phyloP scores from a whole-genome alignment of 2,113 vertebrate species.

The Paracanthobrama guichenoti region DNA sequence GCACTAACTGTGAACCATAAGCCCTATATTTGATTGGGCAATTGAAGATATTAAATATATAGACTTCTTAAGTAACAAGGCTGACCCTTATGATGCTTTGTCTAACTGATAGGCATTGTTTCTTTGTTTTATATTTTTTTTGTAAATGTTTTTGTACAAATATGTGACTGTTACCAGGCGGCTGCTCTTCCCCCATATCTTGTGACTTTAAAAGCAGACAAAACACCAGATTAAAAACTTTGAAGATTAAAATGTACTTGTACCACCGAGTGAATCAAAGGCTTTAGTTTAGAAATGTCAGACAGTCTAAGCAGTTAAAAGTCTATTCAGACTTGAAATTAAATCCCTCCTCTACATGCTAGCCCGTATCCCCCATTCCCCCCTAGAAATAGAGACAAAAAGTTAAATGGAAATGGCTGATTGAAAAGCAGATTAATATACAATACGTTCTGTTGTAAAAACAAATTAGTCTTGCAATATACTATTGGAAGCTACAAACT shows the following conservation, averaged over 20 bases:
- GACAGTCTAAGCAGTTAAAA: slow-evolving; percentile 70
- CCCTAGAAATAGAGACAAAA: slow-evolving; percentile 58
- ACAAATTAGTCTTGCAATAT: neutral
- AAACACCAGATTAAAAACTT: slow-evolving; percentile 74
- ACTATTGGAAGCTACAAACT: neutral
- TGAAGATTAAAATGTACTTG: slow-evolving; percentile 75
- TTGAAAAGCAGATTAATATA: slow-evolving; percentile 36
- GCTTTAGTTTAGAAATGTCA: slow-evolving; percentile 69
- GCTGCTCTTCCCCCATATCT: slow-evolving; percentile 45
- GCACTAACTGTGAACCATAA: slow-evolving; percentile 67
- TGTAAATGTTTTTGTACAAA: slow-evolving; percentile 58
- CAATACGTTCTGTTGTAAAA: neutral
- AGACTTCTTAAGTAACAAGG: slow-evolving; percentile 51
- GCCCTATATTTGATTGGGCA: slow-evolving; percentile 58
- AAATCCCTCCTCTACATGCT: slow-evolving; percentile 63
- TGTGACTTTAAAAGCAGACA: slow-evolving; percentile 68
- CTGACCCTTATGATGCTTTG: slow-evolving; percentile 61
- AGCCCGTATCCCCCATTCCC: slow-evolving; percentile 42
- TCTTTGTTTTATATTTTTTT: slow-evolving; percentile 49
- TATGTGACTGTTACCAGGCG: slow-evolving; percentile 66
- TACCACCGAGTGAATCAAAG: slow-evolving; percentile 70
- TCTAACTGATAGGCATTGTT: slow-evolving; percentile 50
- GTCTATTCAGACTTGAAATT: slow-evolving; percentile 64
- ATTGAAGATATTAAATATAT: slow-evolving; percentile 68
- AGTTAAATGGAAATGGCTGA: slow-evolving; percentile 58